A percentile compares a stretch with the other conserved stretches of the same genome.
Evolutionary conservation across 2,888 invertebrate genomes (phyloP).

Genomic region (Drosophila pseudotalamancana): DNA sequence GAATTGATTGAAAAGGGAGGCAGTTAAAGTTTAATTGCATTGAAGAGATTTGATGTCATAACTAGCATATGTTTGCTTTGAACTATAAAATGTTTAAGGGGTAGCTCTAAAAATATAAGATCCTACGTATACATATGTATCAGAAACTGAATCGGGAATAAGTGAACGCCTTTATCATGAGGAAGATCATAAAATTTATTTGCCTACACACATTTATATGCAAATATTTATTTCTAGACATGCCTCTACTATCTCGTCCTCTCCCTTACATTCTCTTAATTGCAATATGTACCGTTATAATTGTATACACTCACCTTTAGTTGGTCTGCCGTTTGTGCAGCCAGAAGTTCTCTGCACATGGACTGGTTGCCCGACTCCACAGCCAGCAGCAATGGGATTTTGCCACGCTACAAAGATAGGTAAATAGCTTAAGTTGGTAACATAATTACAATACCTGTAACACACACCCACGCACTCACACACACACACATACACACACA

Average conservation of each 20-base stretch:
- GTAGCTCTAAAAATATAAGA: too few species aligned
- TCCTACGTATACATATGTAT: too few species aligned
- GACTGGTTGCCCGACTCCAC: conserved; percentile 98
- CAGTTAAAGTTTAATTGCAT: too few species aligned
- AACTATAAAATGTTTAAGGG: too few species aligned
- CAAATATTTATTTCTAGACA: background rate
- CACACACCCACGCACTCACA: conserved; percentile 18
- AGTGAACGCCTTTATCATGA: too few species aligned
- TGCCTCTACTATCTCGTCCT: too few species aligned
- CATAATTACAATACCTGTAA: conserved; percentile 37
- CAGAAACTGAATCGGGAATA: too few species aligned
- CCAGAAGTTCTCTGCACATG: conserved; percentile 96
- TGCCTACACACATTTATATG: too few species aligned
- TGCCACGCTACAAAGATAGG: conserved; percentile 89
- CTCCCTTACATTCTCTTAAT: too few species aligned
- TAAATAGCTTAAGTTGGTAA: conserved; percentile 12
- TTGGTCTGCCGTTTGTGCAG: conserved; percentile 94
- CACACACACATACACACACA: conserved; percentile 8
- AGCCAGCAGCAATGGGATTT: conserved; percentile 96
- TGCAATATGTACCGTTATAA: background rate
- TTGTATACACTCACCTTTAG: conserved; percentile 86
- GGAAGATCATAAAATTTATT: too few species aligned
- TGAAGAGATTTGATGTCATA: too few species aligned
- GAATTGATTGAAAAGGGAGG: conserved; percentile 2
- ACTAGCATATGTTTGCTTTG: too few species aligned